Percentiles rank a stretch among this genome's conserved stretches.
These are phyloP conservation scores for Bombyx mandarina DNA, from an alignment of 1,140 invertebrate species.

Conservation along the genomic window DNA sequence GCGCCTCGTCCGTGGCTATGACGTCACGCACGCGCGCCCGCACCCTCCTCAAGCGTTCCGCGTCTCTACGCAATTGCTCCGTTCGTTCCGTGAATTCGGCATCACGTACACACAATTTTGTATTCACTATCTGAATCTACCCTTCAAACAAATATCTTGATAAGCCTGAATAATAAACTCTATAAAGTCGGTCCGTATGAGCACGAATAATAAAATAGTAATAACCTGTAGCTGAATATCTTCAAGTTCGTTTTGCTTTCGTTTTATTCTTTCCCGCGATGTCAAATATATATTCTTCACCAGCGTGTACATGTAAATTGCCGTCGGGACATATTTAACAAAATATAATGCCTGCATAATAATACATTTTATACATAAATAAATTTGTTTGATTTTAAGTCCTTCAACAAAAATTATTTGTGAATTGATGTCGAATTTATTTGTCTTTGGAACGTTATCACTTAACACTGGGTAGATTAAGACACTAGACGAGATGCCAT, in stretches of 20 bases:
- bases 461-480: too few relatives aligned
- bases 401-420: too few relatives aligned
- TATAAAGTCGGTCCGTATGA: not conserved
- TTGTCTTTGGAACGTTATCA: too few relatives aligned
- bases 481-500: too few relatives aligned
- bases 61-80: constrained; percentile 24
- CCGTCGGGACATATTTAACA: constrained; percentile 50
- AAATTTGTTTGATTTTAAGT: not conserved
- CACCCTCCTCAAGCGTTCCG: constrained; percentile 30
- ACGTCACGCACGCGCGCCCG: constrained; percentile 36
- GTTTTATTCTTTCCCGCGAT: constrained; percentile 32
- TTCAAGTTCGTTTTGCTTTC: constrained; percentile 41
- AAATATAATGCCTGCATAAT: constrained; percentile 38
- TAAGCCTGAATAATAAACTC: not conserved
- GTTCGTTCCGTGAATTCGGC: constrained; percentile 36
- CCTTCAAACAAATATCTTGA: not conserved
- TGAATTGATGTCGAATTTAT: too few relatives aligned
- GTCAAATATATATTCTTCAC: constrained; percentile 34
- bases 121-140: constrained; percentile 51
- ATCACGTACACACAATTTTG: constrained; percentile 43
- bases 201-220: not conserved
- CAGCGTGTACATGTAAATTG: constrained; percentile 40
- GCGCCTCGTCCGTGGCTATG: constrained; percentile 33
- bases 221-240: constrained; percentile 51
- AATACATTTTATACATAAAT: not conserved